Evolutionary conservation across 2,797 vertebrate genomes (phyloP).

Genomic region (Thaleichthys pacificus): DNA sequence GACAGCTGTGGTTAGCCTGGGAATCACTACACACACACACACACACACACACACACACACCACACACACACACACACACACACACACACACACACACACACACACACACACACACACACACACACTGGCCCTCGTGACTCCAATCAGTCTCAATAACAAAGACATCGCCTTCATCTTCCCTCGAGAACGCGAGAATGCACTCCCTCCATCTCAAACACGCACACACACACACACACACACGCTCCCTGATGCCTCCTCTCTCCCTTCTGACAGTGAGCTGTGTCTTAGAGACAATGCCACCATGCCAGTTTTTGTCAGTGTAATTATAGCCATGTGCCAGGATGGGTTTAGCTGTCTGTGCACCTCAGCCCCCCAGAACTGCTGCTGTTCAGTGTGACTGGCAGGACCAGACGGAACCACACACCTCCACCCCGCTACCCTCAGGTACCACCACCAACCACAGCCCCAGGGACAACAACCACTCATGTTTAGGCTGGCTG

Average conservation of each 20-base stretch:
- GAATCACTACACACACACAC: slow-evolving; percentile 47
- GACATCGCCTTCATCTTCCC: slow-evolving; percentile 67
- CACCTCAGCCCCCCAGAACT: background rate
- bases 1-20: slow-evolving; percentile 71
- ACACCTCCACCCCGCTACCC: background rate
- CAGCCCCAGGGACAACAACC: background rate
- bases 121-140: slow-evolving; percentile 62
- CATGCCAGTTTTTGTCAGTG: background rate
- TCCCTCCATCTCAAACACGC: slow-evolving; percentile 29
- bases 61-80: slow-evolving; percentile 27
- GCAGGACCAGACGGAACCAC: background rate
- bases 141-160: slow-evolving; percentile 71
- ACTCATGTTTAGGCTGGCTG: slow-evolving; percentile 63
- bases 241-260: background rate
- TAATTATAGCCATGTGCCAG: slow-evolving; percentile 3
- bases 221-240: slow-evolving; percentile 32
- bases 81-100: slow-evolving; percentile 33
- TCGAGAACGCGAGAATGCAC: slow-evolving; percentile 53
- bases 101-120: slow-evolving; percentile 14
- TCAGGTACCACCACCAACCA: background rate
- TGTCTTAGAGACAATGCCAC: slow-evolving; percentile 8
- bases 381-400: background rate
- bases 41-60: slow-evolving; percentile 17
- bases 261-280: background rate
- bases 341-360: too few species aligned